A percentile compares a stretch with the other conserved stretches of the same genome.
phyloP scores from a whole-genome alignment of 2,888 invertebrate genomes.

The Chaitophorus viminalis region DNA sequence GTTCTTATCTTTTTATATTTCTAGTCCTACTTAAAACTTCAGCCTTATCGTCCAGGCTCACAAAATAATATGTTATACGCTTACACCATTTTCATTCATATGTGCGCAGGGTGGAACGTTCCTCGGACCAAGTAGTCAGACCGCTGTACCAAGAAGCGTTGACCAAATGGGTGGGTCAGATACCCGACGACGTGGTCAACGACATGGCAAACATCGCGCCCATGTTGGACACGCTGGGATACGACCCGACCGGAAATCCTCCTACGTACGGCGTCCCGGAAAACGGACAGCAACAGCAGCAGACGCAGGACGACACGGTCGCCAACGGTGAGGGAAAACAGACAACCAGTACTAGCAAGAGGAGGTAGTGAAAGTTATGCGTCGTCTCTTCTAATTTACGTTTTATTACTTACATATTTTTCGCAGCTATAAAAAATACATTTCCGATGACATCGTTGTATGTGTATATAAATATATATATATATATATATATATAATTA shows the following conservation, averaged over 20 bases:
- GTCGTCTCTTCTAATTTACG: not conserved
- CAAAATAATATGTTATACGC: too few relatives aligned
- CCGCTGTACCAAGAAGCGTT: slow-evolving; percentile 97
- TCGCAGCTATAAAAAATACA: not conserved
- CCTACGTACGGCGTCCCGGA: slow-evolving; percentile 92
- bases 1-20: too few relatives aligned
- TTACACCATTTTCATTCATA: too few relatives aligned
- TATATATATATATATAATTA: too few relatives aligned
- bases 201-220: slow-evolving; percentile 95
- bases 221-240: slow-evolving; percentile 88
- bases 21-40: too few relatives aligned
- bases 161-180: slow-evolving; percentile 89
- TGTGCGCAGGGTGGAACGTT: slow-evolving; percentile 86
- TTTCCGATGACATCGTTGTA: too few relatives aligned
- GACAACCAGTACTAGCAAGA: not conserved
- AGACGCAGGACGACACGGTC: slow-evolving; percentile 6
- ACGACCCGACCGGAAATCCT: slow-evolving; percentile 96
- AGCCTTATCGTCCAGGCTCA: too few relatives aligned
- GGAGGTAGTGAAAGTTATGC: not conserved
- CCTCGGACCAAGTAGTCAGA: slow-evolving; percentile 98
- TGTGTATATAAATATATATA: too few relatives aligned
- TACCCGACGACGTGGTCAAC: slow-evolving; percentile 89
- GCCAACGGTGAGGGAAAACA: not conserved
- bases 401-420: not conserved
- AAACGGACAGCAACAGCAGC: slow-evolving; percentile 66